phyloP scores from a whole-genome alignment of 2,113 vertebrate species.

The Antechinus stuartii region DNA sequence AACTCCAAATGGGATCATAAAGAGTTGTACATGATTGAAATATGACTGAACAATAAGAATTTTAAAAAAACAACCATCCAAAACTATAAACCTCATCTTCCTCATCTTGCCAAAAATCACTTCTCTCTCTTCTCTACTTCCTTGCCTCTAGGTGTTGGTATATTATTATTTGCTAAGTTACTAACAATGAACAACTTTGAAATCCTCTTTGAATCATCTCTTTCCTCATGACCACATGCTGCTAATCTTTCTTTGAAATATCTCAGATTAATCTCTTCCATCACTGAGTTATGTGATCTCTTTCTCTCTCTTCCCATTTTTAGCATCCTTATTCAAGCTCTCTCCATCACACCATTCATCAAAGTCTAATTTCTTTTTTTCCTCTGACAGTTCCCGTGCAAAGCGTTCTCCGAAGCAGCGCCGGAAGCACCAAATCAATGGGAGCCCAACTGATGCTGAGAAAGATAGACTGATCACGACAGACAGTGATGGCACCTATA shows the following conservation, averaged over 20 bases:
- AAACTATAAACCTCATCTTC: neutral
- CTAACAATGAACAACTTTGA: neutral
- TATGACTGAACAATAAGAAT: neutral
- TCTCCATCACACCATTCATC: no score
- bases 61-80: neutral
- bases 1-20: neutral
- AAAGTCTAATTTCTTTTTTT: neutral
- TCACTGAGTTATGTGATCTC: neutral
- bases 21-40: neutral
- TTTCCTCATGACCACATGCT: neutral
- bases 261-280: neutral
- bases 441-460: constrained; percentile 90
- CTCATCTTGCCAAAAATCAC: neutral
- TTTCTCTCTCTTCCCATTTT: neutral
- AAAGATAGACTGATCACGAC: constrained; percentile 95
- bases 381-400: constrained; percentile 87
- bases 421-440: constrained; percentile 92
- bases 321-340: no score
- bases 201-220: neutral
- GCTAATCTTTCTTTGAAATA: neutral
- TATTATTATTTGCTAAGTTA: neutral
- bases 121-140: neutral
- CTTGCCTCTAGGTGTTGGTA: neutral
- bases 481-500: constrained; percentile 94
- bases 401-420: constrained; percentile 94